Percentiles rank a stretch among this genome's conserved stretches.
Evolutionary conservation across 2,113 vertebrate species (phyloP).

Genomic region (Carollia perspicillata): DNA sequence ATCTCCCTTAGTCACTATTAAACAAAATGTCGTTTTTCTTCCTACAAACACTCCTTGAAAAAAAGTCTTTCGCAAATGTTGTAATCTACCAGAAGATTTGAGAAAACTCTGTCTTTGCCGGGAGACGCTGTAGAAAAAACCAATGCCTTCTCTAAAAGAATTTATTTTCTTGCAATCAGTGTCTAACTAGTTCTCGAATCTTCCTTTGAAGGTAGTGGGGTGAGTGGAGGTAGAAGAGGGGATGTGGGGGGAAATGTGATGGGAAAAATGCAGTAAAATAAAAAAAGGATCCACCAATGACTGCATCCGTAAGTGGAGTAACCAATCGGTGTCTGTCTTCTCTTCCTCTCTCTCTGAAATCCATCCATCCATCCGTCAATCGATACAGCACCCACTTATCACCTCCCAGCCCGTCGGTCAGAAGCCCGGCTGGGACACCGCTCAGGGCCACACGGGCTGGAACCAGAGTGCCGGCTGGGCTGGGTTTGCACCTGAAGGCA

Average conservation of each 20-base stretch:
- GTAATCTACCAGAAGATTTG: neutral
- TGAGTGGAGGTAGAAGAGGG: too few relatives aligned
- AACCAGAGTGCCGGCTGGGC: neutral
- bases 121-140: neutral
- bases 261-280: too few relatives aligned
- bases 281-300: too few relatives aligned
- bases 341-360: too few relatives aligned
- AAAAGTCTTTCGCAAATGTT: neutral
- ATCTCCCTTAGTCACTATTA: neutral
- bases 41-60: neutral
- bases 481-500: neutral
- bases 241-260: too few relatives aligned
- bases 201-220: neutral
- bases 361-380: too few relatives aligned
- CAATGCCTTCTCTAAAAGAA: neutral
- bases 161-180: neutral
- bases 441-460: neutral
- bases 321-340: too few relatives aligned
- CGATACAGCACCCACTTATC: neutral
- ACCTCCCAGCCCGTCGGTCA: neutral
- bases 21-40: neutral
- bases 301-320: too few relatives aligned
- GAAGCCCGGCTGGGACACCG: neutral
- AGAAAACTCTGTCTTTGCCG: slow-evolving; percentile 1
- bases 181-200: neutral